Evolutionary conservation across 2,113 vertebrate genomes (phyloP).

Genomic region (Himantopus leucocephalus): DNA sequence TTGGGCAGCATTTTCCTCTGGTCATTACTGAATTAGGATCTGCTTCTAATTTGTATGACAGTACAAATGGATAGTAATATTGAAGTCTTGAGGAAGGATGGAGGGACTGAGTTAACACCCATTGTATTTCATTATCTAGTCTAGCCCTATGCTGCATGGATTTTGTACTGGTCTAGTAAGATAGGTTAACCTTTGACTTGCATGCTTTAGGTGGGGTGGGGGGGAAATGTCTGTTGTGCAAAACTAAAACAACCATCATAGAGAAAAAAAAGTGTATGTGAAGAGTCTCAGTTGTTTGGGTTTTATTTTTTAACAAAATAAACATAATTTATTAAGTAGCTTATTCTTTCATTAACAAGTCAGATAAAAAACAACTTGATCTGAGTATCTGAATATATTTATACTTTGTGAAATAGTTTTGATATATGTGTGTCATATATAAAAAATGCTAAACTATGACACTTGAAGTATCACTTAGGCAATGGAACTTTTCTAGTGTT

Average conservation of each 20-base stretch:
- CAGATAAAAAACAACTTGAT: not conserved
- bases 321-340: not conserved
- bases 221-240: not conserved
- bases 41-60: not conserved
- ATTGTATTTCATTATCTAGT: not conserved
- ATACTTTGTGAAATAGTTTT: not conserved
- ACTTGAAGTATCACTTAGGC: not conserved
- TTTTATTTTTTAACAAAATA: not conserved
- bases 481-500: not conserved
- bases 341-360: not conserved
- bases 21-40: not conserved
- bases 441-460: not conserved
- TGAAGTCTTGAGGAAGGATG: not conserved
- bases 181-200: not conserved
- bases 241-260: not conserved
- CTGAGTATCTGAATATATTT: not conserved
- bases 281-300: not conserved
- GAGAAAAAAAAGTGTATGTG: not conserved
- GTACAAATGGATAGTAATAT: not conserved
- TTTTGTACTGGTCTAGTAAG: not conserved
- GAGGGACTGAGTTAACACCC: not conserved
- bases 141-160: fast-evolving
- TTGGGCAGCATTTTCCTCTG: not conserved
- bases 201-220: not conserved
- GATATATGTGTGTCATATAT: not conserved